Evolutionary conservation across 2,888 invertebrate genomes (phyloP), one percentile per base, ranked within the genome.

Genomic region (Corbicula japonica): DNA sequence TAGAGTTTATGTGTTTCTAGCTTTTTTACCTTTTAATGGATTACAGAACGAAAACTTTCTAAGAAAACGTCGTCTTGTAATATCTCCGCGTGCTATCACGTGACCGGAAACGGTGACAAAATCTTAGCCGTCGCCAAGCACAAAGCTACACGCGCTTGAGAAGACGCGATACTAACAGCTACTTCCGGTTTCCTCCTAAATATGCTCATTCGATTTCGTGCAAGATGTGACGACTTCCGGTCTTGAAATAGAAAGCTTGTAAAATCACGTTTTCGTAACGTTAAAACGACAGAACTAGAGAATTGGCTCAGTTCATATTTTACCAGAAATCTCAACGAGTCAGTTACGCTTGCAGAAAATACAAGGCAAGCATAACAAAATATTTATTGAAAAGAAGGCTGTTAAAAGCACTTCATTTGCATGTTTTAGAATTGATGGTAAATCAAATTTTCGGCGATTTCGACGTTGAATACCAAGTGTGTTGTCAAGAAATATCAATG

Each of bases 201-300:
- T 75, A 72, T 68, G 71, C 77, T 77, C 80, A 62, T 52, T 65
- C 60, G 75, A 80, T 83, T 77, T 70, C 83, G 83, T 83, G 83
- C 74, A 68, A 72, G 77, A 69, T 70, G 73, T 68, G 61, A 58
- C 41, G 30, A 50, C 73, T 83, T 83, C 83, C 83, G 71, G 77
- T 75, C 69, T 73, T 73, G 77, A 80, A 78, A 83, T 77, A 72
- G 77, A 80, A 83, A 80, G 76, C 83, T 70, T 71, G 76, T 68
- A 68, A 79, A 80, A 80, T 80, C 75, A 68, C 69, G 78, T 83
- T 80, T 61, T 83, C 78, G 78, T 76, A 78, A 82, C 70, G 78
- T 78, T 65, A 73, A 61, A 60, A 72, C 60, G 74, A 66, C 66
- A 66, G 66, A 52, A 66, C 41, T 30, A 35, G 26, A 23, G 66